Percentiles rank a stretch among this genome's conserved stretches.
These are phyloP conservation scores for Galeopsomyia nigrocyanea DNA, from an alignment of 2,888 invertebrate genomes.

Conservation along the genomic window DNA sequence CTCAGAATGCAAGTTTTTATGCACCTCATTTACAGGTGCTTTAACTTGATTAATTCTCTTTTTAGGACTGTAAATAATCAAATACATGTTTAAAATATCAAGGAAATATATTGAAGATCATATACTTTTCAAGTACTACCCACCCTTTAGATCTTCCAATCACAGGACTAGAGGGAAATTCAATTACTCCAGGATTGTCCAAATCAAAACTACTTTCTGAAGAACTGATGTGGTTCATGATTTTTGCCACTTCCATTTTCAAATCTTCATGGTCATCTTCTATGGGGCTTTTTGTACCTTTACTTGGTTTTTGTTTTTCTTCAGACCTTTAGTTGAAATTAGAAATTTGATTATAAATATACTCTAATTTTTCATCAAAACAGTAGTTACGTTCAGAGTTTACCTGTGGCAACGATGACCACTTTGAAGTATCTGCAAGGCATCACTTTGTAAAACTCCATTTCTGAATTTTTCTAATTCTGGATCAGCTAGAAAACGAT, in stretches of 20 bases:
- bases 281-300: background rate
- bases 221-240: conserved; percentile 20
- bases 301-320: too few species aligned
- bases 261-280: background rate
- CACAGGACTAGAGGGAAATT: conserved; percentile 32
- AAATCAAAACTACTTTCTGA: conserved; percentile 35
- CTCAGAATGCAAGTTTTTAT: background rate
- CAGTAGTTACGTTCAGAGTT: background rate
- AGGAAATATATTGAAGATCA: background rate
- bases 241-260: conserved; percentile 25
- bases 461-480: conserved; percentile 34
- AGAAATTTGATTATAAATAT: background rate
- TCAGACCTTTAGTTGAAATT: too few species aligned
- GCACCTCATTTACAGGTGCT: background rate
- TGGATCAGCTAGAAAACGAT: conserved; percentile 20
- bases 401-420: conserved; percentile 28
- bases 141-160: conserved; percentile 30
- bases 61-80: conserved; percentile 6
- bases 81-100: conserved; percentile 1
- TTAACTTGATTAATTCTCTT: conserved; percentile 10
- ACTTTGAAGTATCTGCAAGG: conserved; percentile 41
- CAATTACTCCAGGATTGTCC: conserved; percentile 13
- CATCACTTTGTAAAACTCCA: conserved; percentile 39
- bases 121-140: conserved; percentile 4
- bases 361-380: background rate